Conservation (phyloP, 1,140 invertebrate species). For the Diachasmimorpha longicaudata region DNA sequence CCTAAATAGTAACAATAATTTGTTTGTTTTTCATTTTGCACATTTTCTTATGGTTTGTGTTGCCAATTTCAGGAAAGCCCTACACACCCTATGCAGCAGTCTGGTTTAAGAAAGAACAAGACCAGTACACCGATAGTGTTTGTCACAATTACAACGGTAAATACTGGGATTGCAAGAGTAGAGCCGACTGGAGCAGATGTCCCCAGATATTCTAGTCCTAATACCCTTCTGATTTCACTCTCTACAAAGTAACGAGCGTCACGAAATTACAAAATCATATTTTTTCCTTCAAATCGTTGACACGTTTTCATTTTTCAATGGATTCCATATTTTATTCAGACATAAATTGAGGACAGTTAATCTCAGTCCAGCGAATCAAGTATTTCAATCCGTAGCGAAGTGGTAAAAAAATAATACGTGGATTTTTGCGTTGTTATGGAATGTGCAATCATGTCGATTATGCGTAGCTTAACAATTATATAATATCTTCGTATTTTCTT, state of each 20-base stretch:
- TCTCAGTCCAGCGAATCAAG: not conserved
- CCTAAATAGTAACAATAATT: too few relatives aligned
- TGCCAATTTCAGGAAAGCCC: slow-evolving; percentile 68
- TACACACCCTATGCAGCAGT: slow-evolving; percentile 81
- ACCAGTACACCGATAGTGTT: slow-evolving; percentile 79
- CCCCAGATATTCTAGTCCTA: slow-evolving; percentile 86
- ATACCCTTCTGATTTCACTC: not conserved
- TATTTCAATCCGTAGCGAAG: not conserved
- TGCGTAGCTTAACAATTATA: too few relatives aligned
- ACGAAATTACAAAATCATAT: not conserved
- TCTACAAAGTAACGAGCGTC: not conserved
- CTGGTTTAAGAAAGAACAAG: slow-evolving; percentile 90
- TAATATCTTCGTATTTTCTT: too few relatives aligned
- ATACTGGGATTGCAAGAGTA: slow-evolving; percentile 94
- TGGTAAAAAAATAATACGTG: too few relatives aligned
- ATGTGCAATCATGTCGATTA: too few relatives aligned
- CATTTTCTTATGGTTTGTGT: slow-evolving; percentile 17
- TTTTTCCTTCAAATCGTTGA: not conserved
- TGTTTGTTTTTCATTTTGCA: not conserved
- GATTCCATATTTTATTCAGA: not conserved
- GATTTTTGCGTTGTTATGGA: too few relatives aligned
- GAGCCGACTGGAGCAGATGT: slow-evolving; percentile 88
- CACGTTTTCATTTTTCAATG: not conserved
- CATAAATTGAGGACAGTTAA: not conserved
- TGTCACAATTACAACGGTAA: slow-evolving; percentile 86